Evolutionary conservation across 2,797 vertebrate genomes (phyloP), one percentile per base, ranked within the genome.

Genomic region (Craterocephalus amniculus): DNA sequence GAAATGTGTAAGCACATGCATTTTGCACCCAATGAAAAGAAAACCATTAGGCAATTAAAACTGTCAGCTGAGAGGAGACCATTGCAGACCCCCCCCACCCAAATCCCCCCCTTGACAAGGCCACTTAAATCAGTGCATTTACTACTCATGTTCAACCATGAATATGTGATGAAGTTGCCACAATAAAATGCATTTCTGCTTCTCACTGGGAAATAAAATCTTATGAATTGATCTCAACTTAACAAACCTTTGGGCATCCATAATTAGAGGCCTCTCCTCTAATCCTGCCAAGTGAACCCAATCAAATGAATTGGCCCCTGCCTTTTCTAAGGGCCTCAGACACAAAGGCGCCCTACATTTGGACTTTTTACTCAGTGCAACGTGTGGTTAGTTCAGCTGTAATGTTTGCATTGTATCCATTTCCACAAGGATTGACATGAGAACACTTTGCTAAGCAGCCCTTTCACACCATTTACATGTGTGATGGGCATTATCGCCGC

Each of bases 391-490:
- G 96, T 98, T 98, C 96, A 97, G 96, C 97, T 98, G 96, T 97
- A 96, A 98, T 99, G 98, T 99, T 99, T 99, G 97, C 96, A 99
- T 99, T 99, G 97, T 99, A 99, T 99, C 97, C 97, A 98, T 99
- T 97, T 99, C 98, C 96, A 99, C 95, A 95, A 96, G 97, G 95
- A 96, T 94, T 95, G 95, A 98, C 96, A 97, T 96, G 97, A 98
- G 98, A 98, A 99, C 97, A 98, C 98, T 98, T 97, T 96, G 95
- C 97, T 96, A 95, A 97, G 97, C 95, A 95, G 96, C 95, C 96
- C 97, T 98, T 99, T 99, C 96, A 98, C 96, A 97, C 96, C 95
- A 96, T 97, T 96, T 97, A 96, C 96, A 96, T 97, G 96, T 94
- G 95, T 96, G 96, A 98, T 97, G 96, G 96, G 95, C 96, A 97